Percentiles rank a stretch among this genome's conserved stretches.
Conservation (phyloP, 2,113 vertebrate genomes). For the Galeopterus variegatus region DNA sequence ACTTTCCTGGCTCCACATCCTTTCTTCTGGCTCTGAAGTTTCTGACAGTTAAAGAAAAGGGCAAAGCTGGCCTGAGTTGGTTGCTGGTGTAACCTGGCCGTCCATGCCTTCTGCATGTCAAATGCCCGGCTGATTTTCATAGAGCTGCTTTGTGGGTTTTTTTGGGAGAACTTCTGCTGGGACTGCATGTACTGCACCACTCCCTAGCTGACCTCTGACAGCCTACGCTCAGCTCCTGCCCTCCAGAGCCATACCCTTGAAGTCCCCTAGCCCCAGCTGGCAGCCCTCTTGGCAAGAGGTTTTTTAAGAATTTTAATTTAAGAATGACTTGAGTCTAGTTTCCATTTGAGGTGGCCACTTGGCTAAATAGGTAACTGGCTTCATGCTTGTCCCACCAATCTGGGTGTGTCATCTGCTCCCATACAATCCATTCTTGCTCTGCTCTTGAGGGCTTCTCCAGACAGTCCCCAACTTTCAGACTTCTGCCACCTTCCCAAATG, state of each 20-base stretch:
- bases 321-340: neutral
- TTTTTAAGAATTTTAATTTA: neutral
- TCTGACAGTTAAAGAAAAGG: neutral
- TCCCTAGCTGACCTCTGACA: neutral
- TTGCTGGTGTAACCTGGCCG: neutral
- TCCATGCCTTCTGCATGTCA: neutral
- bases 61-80: neutral
- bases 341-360: neutral
- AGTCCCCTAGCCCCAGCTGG: too few relatives aligned
- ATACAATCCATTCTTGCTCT: neutral
- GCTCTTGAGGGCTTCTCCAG: neutral
- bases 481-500: neutral
- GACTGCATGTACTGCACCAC: too few relatives aligned
- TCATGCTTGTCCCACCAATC: neutral
- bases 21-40: neutral
- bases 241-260: neutral
- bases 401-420: neutral
- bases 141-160: neutral
- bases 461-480: neutral
- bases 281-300: neutral
- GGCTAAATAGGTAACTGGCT: neutral
- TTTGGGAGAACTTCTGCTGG: neutral
- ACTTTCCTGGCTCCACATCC: neutral
- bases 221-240: neutral
- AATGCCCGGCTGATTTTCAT: neutral